These are phyloP conservation scores for Epizoanthus fatuus DNA, from an alignment of 92 coral and sea anemone species.

Conservation along the genomic window DNA sequence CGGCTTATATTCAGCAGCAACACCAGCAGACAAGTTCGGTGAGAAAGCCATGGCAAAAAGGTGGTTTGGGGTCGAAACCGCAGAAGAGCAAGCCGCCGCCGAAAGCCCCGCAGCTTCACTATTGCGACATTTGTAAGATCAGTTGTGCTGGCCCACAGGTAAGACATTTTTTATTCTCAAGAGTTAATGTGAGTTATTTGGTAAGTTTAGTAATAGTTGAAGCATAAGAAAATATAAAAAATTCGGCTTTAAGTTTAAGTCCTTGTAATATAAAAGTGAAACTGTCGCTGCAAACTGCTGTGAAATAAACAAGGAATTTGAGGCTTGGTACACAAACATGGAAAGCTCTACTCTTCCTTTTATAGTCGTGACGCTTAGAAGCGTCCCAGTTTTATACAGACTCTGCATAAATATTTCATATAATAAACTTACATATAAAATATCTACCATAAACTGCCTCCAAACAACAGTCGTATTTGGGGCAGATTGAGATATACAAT, in stretches of 20 bases:
- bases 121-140: constrained; percentile 98
- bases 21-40: constrained; percentile 82
- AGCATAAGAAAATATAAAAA: too few species aligned
- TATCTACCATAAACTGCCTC: neutral
- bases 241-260: too few species aligned
- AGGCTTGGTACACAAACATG: neutral
- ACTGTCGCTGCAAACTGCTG: neutral
- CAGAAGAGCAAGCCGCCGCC: constrained; percentile 91
- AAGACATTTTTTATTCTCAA: neutral
- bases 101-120: constrained; percentile 95
- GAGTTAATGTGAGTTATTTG: too few species aligned
- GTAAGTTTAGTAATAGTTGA: too few species aligned
- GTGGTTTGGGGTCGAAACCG: constrained; percentile 65
- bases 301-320: neutral
- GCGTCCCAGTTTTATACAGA: neutral
- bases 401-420: neutral
- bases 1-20: constrained; percentile 96
- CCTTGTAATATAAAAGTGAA: neutral
- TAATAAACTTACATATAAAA: too few species aligned
- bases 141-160: constrained; percentile 99
- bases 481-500: too few species aligned
- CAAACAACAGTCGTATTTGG: neutral
- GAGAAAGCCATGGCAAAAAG: constrained; percentile 90
- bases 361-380: neutral
- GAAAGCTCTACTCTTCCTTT: too few species aligned